These are phyloP conservation scores for Tamias sibiricus DNA, from an alignment of 2,113 vertebrate genomes.

Conservation along the genomic window DNA sequence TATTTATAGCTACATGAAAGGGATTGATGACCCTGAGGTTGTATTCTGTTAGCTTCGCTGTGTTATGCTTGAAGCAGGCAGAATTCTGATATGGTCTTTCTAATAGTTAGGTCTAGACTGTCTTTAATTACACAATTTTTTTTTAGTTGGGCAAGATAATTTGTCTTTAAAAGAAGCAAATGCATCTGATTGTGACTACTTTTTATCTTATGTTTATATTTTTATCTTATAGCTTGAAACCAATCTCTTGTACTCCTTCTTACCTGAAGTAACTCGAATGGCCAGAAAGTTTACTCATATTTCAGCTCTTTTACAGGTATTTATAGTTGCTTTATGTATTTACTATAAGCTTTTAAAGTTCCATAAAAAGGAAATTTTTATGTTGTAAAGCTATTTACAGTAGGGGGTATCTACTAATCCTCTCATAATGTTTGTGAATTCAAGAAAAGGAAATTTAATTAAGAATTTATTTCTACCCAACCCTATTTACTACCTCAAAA, in stretches of 20 bases:
- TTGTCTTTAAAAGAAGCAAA: background rate
- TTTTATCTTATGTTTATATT: no score
- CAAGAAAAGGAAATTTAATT: slow-evolving; percentile 43
- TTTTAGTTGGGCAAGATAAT: background rate
- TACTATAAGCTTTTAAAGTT: background rate
- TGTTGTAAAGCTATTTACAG: background rate
- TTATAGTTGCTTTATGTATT: slow-evolving; percentile 5
- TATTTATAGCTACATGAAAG: background rate
- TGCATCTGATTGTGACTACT: slow-evolving; percentile 23
- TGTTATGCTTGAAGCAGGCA: background rate
- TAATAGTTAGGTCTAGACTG: background rate
- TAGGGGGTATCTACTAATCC: background rate
- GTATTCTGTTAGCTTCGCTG: background rate
- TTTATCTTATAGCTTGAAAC: slow-evolving; percentile 92
- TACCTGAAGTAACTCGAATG: slow-evolving; percentile 98
- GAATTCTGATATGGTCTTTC: background rate
- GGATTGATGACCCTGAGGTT: background rate
- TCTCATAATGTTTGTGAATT: background rate
- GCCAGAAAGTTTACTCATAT: slow-evolving; percentile 99
- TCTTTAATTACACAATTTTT: background rate
- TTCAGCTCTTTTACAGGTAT: slow-evolving; percentile 95
- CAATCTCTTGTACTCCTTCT: slow-evolving; percentile 93
- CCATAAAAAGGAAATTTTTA: slow-evolving; percentile 25
- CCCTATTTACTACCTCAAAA: background rate
- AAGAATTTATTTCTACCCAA: background rate